Evolutionary conservation across 1,140 invertebrate genomes (phyloP), one percentile per base, ranked within the genome.

Genomic region (Trichoplusia ni): DNA sequence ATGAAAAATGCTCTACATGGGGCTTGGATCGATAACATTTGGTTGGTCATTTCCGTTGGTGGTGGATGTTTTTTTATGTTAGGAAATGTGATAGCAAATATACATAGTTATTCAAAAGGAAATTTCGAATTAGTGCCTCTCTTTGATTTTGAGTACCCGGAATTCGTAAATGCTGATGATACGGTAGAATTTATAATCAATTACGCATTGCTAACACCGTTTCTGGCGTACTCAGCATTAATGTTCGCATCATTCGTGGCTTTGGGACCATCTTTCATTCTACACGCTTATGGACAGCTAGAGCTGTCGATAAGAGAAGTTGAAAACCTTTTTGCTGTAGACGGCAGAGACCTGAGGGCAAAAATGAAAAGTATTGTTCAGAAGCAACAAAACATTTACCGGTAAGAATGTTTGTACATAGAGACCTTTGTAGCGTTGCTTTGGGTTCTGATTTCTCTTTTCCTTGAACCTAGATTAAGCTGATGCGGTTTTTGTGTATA

Each of bases 231-330:
- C 27, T 29, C 68, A 4, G 11, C 51, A 14, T 18, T 69, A 1
- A 71, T 73, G 37, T 78, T 74, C 18, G 40, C 72, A 8, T 69
- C 63, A 4, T 73, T 77, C 51, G 49, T 64, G 9, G 78, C 82
- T 2, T 9, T 82, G 18, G 71, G 73, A 2, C 70, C 80, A 3
- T 71, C 77, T 35, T 75, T 82, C 25, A 75, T 79, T 56, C 53
- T 84, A 19, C 79, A 84, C 46, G 69, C 65, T 4, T 82, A 80
- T 49, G 82, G 78, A 4, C 75, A 79, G 33, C 33, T 84, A 16
- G 78, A 81, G 44, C 35, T 82, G 27, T 46, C 68, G 0, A 75
- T 23, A 18, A 64, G 31, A 8, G 63, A 64, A 62, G 35, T 81
- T 9, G 35, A 65, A 6, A 56, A 49, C 2, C 47, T 76, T 0